phyloP scores from a whole-genome alignment of 2,888 invertebrate species.

The Oscheius sp. region DNA sequence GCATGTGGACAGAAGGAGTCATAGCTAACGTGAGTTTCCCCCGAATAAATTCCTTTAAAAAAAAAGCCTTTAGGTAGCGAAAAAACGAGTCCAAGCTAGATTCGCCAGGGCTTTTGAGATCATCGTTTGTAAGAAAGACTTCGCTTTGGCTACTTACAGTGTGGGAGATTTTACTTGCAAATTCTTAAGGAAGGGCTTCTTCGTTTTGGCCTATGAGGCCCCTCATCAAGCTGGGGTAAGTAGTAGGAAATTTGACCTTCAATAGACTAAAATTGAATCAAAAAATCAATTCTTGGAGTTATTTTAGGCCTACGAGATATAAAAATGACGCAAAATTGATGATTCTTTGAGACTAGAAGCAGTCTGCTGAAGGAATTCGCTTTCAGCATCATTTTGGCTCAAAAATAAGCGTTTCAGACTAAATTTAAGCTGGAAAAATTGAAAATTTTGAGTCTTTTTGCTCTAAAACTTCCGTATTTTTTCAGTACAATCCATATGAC shows the following conservation, averaged over 20 bases:
- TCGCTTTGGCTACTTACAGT: not conserved
- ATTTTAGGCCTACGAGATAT: no score
- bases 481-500: not conserved
- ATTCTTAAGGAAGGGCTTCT: not conserved
- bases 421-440: no score
- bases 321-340: no score
- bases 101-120: not conserved
- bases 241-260: not conserved
- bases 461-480: no score
- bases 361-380: no score
- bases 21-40: not conserved
- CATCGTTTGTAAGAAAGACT: not conserved
- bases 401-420: no score
- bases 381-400: no score
- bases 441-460: no score
- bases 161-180: not conserved
- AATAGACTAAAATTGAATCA: no score
- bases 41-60: no score
- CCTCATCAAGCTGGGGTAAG: not conserved
- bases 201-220: not conserved
- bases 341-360: no score
- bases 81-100: not conserved
- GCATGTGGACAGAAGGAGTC: not conserved
- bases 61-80: not conserved
- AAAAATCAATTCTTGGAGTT: no score